These are phyloP conservation scores for Barypeithes pellucidus DNA, from an alignment of 2,888 invertebrate genomes.

Conservation along the genomic window DNA sequence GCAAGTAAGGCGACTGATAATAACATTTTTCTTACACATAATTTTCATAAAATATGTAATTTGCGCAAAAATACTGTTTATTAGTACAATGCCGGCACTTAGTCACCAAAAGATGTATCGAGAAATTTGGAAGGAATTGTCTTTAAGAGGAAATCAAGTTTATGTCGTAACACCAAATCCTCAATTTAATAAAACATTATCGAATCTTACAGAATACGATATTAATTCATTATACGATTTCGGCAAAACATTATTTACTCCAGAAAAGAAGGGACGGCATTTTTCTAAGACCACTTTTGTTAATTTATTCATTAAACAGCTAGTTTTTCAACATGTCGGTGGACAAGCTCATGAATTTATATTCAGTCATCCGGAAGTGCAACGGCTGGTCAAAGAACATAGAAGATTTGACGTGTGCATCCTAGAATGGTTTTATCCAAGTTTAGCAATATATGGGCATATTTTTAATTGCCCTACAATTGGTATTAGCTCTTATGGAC, in stretches of 20 bases:
- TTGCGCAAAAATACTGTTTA: conserved; percentile 68
- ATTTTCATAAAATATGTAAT: neutral
- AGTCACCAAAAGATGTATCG: conserved; percentile 72
- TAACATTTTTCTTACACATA: neutral
- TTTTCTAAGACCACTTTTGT: conserved; percentile 42
- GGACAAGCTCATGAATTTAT: conserved; percentile 37
- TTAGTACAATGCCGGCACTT: conserved; percentile 69
- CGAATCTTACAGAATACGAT: conserved; percentile 69
- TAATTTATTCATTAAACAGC: conserved; percentile 33
- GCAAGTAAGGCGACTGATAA: neutral
- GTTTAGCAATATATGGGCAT: conserved; percentile 59
- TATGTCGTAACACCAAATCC: conserved; percentile 71
- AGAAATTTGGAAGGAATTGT: conserved; percentile 70
- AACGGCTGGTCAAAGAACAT: conserved; percentile 42
- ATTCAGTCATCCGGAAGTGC: conserved; percentile 45
- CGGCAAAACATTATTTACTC: conserved; percentile 9
- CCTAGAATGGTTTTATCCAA: conserved; percentile 60
- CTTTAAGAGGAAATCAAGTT: conserved; percentile 71
- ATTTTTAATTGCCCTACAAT: conserved; percentile 63
- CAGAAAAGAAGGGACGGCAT: conserved; percentile 30
- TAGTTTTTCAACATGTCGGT: conserved; percentile 29
- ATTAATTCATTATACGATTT: conserved; percentile 43
- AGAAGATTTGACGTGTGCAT: conserved; percentile 62
- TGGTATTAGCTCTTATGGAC: conserved; percentile 60
- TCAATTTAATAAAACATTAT: conserved; percentile 65